These are phyloP conservation scores for Uropetala carovei DNA, from an alignment of 2,888 invertebrate genomes.

Conservation along the genomic window DNA sequence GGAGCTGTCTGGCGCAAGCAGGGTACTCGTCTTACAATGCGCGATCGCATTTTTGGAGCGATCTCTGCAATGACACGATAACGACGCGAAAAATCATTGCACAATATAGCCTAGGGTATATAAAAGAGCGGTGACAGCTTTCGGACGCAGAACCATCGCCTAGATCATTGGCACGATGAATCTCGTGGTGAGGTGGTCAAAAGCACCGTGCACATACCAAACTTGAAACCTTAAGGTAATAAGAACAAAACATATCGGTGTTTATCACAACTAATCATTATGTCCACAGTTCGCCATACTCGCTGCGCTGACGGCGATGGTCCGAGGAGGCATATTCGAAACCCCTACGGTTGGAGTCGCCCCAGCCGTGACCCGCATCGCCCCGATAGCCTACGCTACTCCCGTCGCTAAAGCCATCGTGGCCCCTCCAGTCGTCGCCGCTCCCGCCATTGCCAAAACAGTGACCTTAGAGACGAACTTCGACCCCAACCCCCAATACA, in stretches of 20 bases:
- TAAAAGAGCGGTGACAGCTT: not conserved
- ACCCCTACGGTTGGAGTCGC: constrained; percentile 5
- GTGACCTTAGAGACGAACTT: constrained; percentile 67
- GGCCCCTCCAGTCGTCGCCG: constrained; percentile 57
- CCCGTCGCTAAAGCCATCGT: constrained; percentile 66
- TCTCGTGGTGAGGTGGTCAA: constrained; percentile 26
- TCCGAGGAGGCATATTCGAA: not conserved
- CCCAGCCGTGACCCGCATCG: constrained; percentile 51
- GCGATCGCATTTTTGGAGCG: constrained; percentile 52
- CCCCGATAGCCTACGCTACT: constrained; percentile 41
- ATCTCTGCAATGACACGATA: constrained; percentile 7
- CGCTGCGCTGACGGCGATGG: constrained; percentile 31
- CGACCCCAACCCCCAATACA: constrained; percentile 68
- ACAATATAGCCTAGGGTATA: constrained; percentile 27
- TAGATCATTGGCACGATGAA: constrained; percentile 44
- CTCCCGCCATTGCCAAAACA: constrained; percentile 51
- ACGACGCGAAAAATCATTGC: constrained; percentile 19
- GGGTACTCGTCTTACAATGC: constrained; percentile 26
- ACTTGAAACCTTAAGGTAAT: not conserved
- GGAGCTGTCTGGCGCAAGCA: not conserved
- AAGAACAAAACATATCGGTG: not conserved
- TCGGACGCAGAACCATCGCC: constrained; percentile 19
- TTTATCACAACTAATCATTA: not conserved
- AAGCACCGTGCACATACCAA: not conserved
- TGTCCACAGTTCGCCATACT: constrained; percentile 43